Conservation (phyloP, 2,888 invertebrate species). For the Melikaiella ostensackeni region DNA sequence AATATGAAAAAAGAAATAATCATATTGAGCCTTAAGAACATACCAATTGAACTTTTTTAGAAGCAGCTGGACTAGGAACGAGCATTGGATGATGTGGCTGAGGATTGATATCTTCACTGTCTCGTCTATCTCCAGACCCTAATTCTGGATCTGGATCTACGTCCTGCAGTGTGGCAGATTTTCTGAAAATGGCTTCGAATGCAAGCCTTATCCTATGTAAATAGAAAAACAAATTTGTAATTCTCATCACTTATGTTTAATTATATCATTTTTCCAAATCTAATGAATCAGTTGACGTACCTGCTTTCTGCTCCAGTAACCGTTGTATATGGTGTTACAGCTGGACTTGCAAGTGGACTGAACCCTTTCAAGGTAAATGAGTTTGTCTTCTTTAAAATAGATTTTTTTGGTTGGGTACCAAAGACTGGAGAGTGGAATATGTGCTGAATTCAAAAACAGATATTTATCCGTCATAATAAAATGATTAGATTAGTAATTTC, state of each 20-base stretch:
- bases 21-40: constrained; percentile 66
- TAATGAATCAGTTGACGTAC: constrained; percentile 66
- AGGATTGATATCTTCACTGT: constrained; percentile 75
- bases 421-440: constrained; percentile 79
- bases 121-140: constrained; percentile 75
- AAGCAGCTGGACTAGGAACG: constrained; percentile 84
- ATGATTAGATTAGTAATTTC: background rate
- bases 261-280: background rate
- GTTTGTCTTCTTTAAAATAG: constrained; percentile 95
- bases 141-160: constrained; percentile 84
- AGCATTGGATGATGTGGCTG: constrained; percentile 79
- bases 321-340: constrained; percentile 85
- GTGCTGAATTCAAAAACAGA: constrained; percentile 68
- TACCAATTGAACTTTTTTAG: constrained; percentile 94
- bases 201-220: constrained; percentile 86
- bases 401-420: constrained; percentile 85
- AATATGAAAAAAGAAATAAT: background rate
- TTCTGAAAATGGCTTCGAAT: constrained; percentile 94
- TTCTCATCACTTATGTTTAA: background rate
- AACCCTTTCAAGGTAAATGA: constrained; percentile 88
- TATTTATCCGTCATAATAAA: background rate
- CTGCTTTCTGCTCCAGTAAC: constrained; percentile 93
- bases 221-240: background rate
- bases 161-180: constrained; percentile 91
- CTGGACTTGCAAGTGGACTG: constrained; percentile 79